These are phyloP conservation scores for Drosophila malerkotliana DNA, from an alignment of 1,140 invertebrate genomes.

Conservation along the genomic window DNA sequence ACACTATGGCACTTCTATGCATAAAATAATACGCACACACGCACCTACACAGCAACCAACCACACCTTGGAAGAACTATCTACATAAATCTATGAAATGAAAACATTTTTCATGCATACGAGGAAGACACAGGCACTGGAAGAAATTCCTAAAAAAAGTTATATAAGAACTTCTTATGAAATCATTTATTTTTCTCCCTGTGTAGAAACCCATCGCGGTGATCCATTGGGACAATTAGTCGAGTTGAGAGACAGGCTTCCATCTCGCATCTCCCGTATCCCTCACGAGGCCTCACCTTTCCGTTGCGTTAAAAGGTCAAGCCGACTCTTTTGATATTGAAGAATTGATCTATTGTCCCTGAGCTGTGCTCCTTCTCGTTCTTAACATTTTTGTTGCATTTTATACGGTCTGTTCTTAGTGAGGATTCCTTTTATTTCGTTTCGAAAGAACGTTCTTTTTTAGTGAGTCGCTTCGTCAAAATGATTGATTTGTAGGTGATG, in stretches of 20 bases:
- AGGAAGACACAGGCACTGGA: slow-evolving; percentile 25
- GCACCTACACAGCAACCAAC: slow-evolving; percentile 22
- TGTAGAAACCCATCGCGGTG: slow-evolving; percentile 34
- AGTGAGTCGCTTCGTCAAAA: slow-evolving; percentile 81
- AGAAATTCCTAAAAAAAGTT: not conserved
- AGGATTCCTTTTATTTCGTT: slow-evolving; percentile 46
- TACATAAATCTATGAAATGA: slow-evolving; percentile 76
- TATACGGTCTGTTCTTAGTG: slow-evolving; percentile 65
- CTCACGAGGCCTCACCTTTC: slow-evolving; percentile 16
- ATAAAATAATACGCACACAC: slow-evolving; percentile 4
- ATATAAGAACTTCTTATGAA: not conserved
- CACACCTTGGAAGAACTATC: slow-evolving; percentile 49
- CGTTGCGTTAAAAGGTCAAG: slow-evolving; percentile 74
- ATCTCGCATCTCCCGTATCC: slow-evolving; percentile 42
- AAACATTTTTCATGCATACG: slow-evolving; percentile 75
- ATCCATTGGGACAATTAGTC: slow-evolving; percentile 74
- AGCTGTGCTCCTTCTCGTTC: slow-evolving; percentile 11
- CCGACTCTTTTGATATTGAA: slow-evolving; percentile 74
- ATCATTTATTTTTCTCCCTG: not conserved
- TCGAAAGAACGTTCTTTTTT: slow-evolving; percentile 48
- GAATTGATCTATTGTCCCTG: slow-evolving; percentile 74
- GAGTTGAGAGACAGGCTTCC: slow-evolving; percentile 71
- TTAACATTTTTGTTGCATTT: slow-evolving; percentile 58
- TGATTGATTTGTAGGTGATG: slow-evolving; percentile 84
- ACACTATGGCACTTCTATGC: not conserved